A percentile compares a stretch with the other conserved stretches of the same genome.
Conservation (phyloP, 2,113 vertebrate genomes). For the Labeo rohita region DNA sequence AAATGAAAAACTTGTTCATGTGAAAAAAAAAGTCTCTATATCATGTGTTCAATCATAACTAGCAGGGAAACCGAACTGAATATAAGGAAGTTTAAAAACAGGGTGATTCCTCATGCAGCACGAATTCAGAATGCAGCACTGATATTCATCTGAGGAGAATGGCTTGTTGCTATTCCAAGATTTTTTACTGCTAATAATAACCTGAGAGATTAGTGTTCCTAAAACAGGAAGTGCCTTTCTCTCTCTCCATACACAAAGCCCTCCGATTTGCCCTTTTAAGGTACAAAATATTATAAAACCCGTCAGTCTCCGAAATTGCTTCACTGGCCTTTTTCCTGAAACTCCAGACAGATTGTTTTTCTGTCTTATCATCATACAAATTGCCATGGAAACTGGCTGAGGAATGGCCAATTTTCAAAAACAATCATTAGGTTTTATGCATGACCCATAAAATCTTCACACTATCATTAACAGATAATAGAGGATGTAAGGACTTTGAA, state of each 20-base stretch:
- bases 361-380: neutral
- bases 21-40: neutral
- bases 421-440: neutral
- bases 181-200: slow-evolving; percentile 18
- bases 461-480: neutral
- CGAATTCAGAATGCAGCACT: slow-evolving; percentile 1
- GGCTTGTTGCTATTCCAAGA: neutral
- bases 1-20: neutral
- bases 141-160: neutral
- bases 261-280: neutral
- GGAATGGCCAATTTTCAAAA: neutral
- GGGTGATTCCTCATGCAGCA: neutral
- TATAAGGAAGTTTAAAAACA: neutral
- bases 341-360: neutral
- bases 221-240: slow-evolving; percentile 24
- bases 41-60: neutral
- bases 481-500: neutral
- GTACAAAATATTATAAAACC: slow-evolving; percentile 6
- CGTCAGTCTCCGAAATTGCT: neutral
- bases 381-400: neutral
- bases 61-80: neutral
- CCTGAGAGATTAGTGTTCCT: neutral
- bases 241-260: neutral
- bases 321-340: neutral
- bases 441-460: neutral